Percentiles rank a stretch among this genome's conserved stretches.
phyloP scores from a whole-genome alignment of 2,888 invertebrate species.

The Thyatira batis region DNA sequence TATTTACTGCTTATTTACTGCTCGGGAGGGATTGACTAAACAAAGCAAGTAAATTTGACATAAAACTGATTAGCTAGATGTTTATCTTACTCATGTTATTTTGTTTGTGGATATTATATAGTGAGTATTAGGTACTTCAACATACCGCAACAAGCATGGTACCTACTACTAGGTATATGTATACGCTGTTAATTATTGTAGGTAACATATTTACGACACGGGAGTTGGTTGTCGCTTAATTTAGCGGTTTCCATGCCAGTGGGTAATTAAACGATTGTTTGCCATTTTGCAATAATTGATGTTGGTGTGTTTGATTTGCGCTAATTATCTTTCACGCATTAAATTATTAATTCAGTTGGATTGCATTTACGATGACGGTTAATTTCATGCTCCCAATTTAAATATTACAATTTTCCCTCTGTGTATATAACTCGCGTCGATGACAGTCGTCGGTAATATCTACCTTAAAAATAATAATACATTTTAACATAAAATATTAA shows the following conservation, averaged over 20 bases:
- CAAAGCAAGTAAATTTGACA: too few relatives aligned
- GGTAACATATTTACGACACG: constrained; percentile 57
- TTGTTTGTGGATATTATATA: too few relatives aligned
- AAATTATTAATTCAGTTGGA: constrained; percentile 57
- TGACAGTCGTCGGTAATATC: neutral
- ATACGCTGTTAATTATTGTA: constrained; percentile 53
- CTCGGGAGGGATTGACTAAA: too few relatives aligned
- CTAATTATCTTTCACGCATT: constrained; percentile 73
- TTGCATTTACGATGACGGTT: constrained; percentile 33
- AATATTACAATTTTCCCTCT: neutral
- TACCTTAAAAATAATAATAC: too few relatives aligned
- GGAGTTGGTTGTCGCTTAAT: constrained; percentile 63
- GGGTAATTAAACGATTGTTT: constrained; percentile 79
- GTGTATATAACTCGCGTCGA: neutral
- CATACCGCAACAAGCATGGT: neutral
- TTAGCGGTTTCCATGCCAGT: constrained; percentile 70
- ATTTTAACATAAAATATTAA: too few relatives aligned
- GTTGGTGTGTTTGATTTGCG: constrained; percentile 75
- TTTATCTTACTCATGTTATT: too few relatives aligned
- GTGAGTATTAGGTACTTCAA: neutral
- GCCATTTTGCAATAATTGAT: constrained; percentile 77
- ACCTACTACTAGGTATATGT: neutral
- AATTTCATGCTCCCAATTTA: constrained; percentile 27
- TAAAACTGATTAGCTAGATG: too few relatives aligned
- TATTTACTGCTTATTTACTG: too few relatives aligned